Conservation (phyloP, 2,113 vertebrate species). For the Mobula hypostoma region DNA sequence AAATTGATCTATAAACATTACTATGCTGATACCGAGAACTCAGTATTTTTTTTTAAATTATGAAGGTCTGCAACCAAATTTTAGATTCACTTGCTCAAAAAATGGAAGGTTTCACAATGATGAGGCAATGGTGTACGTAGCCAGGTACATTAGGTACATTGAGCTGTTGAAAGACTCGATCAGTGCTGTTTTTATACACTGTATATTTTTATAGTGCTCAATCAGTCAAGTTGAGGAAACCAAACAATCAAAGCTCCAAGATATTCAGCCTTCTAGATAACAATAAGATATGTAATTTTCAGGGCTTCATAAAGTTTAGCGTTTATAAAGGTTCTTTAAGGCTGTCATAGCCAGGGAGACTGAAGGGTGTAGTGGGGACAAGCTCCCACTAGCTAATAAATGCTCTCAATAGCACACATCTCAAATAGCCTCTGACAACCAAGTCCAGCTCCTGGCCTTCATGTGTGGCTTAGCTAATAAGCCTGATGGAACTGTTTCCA, state of each 20-base stretch:
- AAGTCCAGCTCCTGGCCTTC: too few species aligned
- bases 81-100: not conserved
- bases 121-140: not conserved
- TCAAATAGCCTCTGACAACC: too few species aligned
- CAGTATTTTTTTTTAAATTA: not conserved
- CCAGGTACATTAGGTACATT: too few species aligned
- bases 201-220: not conserved
- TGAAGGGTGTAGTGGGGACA: too few species aligned
- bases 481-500: too few species aligned
- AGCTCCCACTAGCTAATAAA: too few species aligned
- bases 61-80: not conserved
- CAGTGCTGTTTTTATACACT: not conserved
- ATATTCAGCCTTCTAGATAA: not conserved
- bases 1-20: not conserved
- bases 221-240: not conserved
- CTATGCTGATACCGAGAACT: not conserved
- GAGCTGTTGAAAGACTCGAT: not conserved
- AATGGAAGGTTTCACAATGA: not conserved
- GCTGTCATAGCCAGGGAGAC: too few species aligned
- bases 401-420: too few species aligned
- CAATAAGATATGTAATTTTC: not conserved
- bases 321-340: too few species aligned
- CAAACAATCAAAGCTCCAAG: not conserved
- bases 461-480: too few species aligned
- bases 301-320: not conserved